Evolutionary conservation across 2,113 vertebrate genomes (phyloP), one percentile per base, ranked within the genome.

Genomic region (Malurus alboscapulatus): DNA sequence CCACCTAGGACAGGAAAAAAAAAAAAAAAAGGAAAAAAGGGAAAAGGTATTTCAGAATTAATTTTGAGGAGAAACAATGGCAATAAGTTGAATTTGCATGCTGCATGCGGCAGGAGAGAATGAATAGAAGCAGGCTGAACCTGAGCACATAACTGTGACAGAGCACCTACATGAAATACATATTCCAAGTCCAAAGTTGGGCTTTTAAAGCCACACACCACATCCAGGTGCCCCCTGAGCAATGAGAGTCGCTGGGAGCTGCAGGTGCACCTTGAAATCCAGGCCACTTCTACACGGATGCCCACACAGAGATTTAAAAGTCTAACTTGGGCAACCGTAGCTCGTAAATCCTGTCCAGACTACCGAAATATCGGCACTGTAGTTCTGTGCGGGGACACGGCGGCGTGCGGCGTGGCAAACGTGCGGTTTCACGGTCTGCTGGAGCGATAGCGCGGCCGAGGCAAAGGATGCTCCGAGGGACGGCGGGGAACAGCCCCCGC

Each of bases 1-100:
- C 99, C 99, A 97, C 99, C 99, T 99, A 96, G 24, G 93, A 97
- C 10, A 48, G 90, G n/a, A 85, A 91, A 59, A 57, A 14, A 21
- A 19, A 7, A 19, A 7, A 25, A 34, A 34, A 34, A 34, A 34
- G 34, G 34, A 34, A 34, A 34, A 34, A 34, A 34, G 34, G 34
- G 34, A 34, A 51, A 72, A 55, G 81, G 9, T 30, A 65, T 93
- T 90, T 95, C 80, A 90, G 90, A 83, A 87, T 18, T 14, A 68
- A 58, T 40, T 67, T 5, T 68, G 74, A 90, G n/a, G 45, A 96
- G 92, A 45, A 77, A 55, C 42, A 69, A 45, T 0, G 8, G 24
- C 42, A 50, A 0, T 42, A 68, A 84, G 54, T 81, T 58, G 11
- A 24, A 62, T 79, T 21, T 61, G 55, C 66, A 55, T n/a, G 27